Percentiles rank a stretch among this genome's conserved stretches.
Conservation (phyloP, 2,888 invertebrate genomes). For the Rutpela maculata region DNA sequence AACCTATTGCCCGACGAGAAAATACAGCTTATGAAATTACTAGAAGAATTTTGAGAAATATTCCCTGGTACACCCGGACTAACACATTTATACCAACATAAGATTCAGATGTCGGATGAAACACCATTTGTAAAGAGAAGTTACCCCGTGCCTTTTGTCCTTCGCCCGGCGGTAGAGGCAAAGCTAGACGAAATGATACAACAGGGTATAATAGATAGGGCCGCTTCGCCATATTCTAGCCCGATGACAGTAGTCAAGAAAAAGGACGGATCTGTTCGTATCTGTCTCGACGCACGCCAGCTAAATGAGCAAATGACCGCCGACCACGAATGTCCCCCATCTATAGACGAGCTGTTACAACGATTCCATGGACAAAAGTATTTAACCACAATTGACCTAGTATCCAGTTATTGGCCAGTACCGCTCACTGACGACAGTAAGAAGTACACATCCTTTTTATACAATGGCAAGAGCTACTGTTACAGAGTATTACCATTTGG, state of each 20-base stretch:
- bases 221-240: conserved; percentile 36
- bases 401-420: no score
- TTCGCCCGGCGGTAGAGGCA: conserved; percentile 21
- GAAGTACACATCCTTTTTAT: no score
- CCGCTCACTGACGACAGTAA: no score
- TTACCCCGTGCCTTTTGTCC: conserved; percentile 41
- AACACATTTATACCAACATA: conserved; percentile 32
- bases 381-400: no score
- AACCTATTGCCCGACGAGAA: background rate
- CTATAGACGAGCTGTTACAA: no score
- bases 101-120: conserved; percentile 33
- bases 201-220: conserved; percentile 29
- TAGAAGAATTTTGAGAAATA: background rate
- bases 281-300: conserved; percentile 41
- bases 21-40: background rate
- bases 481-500: no score
- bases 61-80: conserved; percentile 23
- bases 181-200: conserved; percentile 42
- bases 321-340: no score
- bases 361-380: no score
- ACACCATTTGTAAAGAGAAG: conserved; percentile 29
- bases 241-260: conserved; percentile 43
- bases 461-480: no score
- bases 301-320: conserved; percentile 20
- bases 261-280: conserved; percentile 37